These are phyloP conservation scores for Steinernema hermaphroditum DNA, from an alignment of 2,888 invertebrate species.

Conservation along the genomic window DNA sequence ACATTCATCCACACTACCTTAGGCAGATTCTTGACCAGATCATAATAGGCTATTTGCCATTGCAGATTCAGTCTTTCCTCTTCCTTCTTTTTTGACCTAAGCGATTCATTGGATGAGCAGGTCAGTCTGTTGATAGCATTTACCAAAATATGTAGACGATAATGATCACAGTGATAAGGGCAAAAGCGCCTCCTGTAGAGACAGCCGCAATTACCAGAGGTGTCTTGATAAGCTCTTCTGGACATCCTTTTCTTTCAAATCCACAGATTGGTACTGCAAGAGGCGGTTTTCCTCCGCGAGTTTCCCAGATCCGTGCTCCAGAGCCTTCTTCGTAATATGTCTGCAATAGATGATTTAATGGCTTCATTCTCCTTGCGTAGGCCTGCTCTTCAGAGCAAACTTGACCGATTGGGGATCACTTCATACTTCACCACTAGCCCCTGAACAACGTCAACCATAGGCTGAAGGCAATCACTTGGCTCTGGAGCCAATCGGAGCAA, in stretches of 20 bases:
- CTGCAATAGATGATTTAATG: background rate
- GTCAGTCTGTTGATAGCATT: background rate
- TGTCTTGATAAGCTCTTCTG: constrained; percentile 35
- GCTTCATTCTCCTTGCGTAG: too few relatives aligned
- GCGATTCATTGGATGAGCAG: too few relatives aligned
- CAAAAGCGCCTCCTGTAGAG: constrained; percentile 9
- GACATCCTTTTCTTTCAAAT: constrained; percentile 36
- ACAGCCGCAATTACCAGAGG: background rate
- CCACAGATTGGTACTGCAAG: constrained; percentile 39
- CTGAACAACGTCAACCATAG: constrained; percentile 1
- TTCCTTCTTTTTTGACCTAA: constrained; percentile 16
- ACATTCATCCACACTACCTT: too few relatives aligned
- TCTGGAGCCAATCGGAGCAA: too few relatives aligned
- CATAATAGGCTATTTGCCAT: constrained; percentile 45
- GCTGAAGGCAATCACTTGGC: too few relatives aligned
- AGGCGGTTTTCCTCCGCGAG: constrained; percentile 35
- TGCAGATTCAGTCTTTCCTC: constrained; percentile 40
- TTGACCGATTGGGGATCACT: too few relatives aligned
- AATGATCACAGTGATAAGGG: background rate
- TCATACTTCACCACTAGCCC: constrained; percentile 15
- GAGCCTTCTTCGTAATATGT: constrained; percentile 17
- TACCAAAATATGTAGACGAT: constrained; percentile 18
- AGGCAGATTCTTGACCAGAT: constrained; percentile 34
- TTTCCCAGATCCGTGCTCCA: constrained; percentile 32
- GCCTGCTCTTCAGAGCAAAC: too few relatives aligned